Base-by-base conservation (phyloP, 2,888 invertebrate genomes). In the Tiliacea citrago region DNA sequence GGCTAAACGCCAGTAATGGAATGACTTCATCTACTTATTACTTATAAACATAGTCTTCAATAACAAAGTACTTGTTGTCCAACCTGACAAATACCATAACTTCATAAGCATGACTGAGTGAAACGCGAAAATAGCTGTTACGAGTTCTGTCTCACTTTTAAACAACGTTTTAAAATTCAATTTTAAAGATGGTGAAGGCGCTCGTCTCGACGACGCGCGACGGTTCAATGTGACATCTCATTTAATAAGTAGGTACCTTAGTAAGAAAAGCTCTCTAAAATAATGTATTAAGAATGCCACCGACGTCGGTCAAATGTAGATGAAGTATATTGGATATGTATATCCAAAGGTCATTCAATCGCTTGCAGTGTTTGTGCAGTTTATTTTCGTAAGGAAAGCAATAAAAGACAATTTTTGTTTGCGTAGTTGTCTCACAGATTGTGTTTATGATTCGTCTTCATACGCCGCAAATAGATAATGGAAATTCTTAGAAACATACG, bases 381-480 rank as follows among this genome's bases (percentile, higher is more conserved):
- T 71, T 86, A 79, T 85, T 86, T 86, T 80, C 16, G 75, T 67
- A 57, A 35, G 12, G 35, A 77, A 62, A 62, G 86, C 63, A 77
- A 83, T 81, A 78, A 79, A 85, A 77, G 49, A 77, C 65, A 79
- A 61, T 78, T 73, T 85, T 82, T 73, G 68, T 81, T 75, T 78
- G 73, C 73, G 62, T 76, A 72, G 73, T 79, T 77, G 66, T 75
- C 39, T 72, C 51, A 62, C 72, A 70, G 74, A 77, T 78, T 63
- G 35, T 77, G 68, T 87, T 81, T 83, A 83, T 81, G 75, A 75
- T 83, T 73, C 68, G 49, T 71, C 24, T 68, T 70, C 57, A 45
- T 42, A 57, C 12, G 66, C 74, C 61, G 45, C 62, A 81, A 85
- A 81, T 85, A 78, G 75, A 72, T 66, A 45, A 69, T 73, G 51